phyloP scores from a whole-genome alignment of 1,140 invertebrate species.

The Penaeus indicus region DNA sequence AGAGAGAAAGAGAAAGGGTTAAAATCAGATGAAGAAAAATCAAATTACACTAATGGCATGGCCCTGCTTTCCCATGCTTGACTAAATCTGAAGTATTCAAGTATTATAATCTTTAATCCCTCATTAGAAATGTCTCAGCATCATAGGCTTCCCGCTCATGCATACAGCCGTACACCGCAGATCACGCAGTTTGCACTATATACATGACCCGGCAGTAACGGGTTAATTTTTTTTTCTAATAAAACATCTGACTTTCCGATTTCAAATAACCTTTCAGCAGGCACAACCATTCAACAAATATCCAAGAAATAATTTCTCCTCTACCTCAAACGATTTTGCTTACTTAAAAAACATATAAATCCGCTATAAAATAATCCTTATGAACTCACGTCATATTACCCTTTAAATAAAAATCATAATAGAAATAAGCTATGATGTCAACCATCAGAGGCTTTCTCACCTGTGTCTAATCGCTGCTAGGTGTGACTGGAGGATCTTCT shows the following conservation, averaged over 20 bases:
- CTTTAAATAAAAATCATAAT: background rate
- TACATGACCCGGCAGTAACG: too few species aligned
- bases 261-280: too few species aligned
- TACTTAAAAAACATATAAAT: too few species aligned
- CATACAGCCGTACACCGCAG: too few species aligned
- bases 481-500: constrained; percentile 88
- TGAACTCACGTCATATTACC: too few species aligned
- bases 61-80: too few species aligned
- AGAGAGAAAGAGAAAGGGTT: background rate
- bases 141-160: background rate
- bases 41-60: background rate
- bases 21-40: background rate
- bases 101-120: background rate
- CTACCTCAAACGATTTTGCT: background rate
- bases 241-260: too few species aligned
- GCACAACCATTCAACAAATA: too few species aligned
- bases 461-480: constrained; percentile 93
- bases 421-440: background rate
- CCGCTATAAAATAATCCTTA: too few species aligned
- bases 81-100: background rate
- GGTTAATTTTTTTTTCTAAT: too few species aligned
- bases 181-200: too few species aligned
- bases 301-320: background rate
- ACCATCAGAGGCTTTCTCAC: constrained; percentile 58
- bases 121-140: background rate